Conservation (phyloP, 2,888 invertebrate species). For the Apotomis capreana region DNA sequence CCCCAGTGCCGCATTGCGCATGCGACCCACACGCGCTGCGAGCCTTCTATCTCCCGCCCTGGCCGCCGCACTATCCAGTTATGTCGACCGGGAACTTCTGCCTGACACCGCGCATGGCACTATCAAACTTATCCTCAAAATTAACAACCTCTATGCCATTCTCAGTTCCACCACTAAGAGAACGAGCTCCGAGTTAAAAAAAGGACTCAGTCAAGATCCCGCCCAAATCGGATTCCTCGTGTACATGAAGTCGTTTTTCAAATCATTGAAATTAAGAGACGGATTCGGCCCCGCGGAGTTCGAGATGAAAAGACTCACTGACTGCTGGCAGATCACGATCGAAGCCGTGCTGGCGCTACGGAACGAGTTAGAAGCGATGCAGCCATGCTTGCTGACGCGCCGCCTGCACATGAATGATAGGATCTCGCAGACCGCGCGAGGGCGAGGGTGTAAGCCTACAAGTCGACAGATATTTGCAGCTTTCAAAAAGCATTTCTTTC, state of each 20-base stretch:
- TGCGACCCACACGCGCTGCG: constrained; percentile 20
- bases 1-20: not conserved
- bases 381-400: constrained; percentile 16
- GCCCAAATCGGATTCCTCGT: constrained; percentile 17
- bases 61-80: constrained; percentile 6
- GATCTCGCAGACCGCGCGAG: constrained; percentile 47
- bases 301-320: not conserved
- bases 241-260: constrained; percentile 34
- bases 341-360: constrained; percentile 27
- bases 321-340: constrained; percentile 27
- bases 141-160: constrained; percentile 20
- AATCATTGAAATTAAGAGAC: constrained; percentile 19
- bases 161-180: constrained; percentile 3
- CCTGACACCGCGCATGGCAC: constrained; percentile 10
- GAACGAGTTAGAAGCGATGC: constrained; percentile 17
- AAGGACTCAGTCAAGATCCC: not conserved
- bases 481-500: constrained; percentile 23
- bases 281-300: not conserved
- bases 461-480: constrained; percentile 11
- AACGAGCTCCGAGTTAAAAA: not conserved
- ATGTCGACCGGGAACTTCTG: constrained; percentile 14
- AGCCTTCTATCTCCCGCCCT: constrained; percentile 9
- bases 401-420: constrained; percentile 12
- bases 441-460: not conserved
- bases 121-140: constrained; percentile 19